phyloP scores from a whole-genome alignment of 2,797 vertebrate genomes.

The Linurgus olivaceus region DNA sequence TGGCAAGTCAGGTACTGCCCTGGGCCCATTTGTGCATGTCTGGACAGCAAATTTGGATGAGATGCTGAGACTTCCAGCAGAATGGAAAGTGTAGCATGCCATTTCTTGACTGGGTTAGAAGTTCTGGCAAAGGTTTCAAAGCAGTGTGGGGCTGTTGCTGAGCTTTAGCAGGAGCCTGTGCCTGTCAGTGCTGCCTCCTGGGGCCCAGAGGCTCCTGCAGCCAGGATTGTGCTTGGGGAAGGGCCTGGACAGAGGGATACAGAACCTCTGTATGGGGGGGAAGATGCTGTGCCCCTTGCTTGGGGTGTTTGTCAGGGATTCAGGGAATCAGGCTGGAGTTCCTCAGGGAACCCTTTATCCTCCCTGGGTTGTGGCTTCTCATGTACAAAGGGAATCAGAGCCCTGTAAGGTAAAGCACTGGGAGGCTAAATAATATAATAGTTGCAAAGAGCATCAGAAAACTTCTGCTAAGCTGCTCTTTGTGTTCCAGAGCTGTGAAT shows the following conservation, averaged over 20 bases:
- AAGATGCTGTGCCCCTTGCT: neutral
- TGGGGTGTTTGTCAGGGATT: neutral
- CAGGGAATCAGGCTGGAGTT: neutral
- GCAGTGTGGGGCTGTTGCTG: neutral
- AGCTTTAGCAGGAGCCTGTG: neutral
- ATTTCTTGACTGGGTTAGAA: slow-evolving; percentile 21
- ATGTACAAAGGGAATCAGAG: neutral
- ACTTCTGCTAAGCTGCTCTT: neutral
- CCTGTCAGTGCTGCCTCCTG: neutral
- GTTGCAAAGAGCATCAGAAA: neutral
- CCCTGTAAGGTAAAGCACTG: neutral
- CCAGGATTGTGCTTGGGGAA: neutral
- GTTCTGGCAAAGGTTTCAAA: slow-evolving; percentile 48
- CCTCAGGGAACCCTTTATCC: neutral
- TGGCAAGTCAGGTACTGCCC: neutral
- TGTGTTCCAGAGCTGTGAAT: neutral
- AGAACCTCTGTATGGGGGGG: neutral
- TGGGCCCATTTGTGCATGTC: neutral
- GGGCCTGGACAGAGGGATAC: neutral
- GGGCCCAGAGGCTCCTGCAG: neutral
- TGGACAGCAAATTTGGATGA: neutral
- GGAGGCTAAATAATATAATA: neutral
- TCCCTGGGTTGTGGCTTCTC: neutral
- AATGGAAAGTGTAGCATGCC: neutral
- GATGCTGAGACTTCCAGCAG: neutral